Base-by-base conservation (phyloP, 2,113 vertebrate genomes). In the Arenaria interpres region DNA sequence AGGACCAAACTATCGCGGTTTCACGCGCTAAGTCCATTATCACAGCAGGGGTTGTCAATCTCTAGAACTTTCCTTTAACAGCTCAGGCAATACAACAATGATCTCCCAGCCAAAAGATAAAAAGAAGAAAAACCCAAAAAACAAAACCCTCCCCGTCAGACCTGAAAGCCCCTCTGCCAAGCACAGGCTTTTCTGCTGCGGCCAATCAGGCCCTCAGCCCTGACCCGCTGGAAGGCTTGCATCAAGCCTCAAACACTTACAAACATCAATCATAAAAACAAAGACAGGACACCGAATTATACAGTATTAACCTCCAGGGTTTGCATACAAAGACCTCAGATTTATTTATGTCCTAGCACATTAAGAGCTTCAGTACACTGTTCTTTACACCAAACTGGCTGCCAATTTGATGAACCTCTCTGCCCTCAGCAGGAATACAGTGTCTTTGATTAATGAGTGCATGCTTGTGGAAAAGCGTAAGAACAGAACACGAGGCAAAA, bases 281-380 rank as follows among this genome's bases (percentile, higher is more conserved):
- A 98, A 99, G 98, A 99, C 98, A 98, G 98, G 98, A 98, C 98
- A 98, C 81, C 98, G 98, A 99, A 99, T 99, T 99, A 99, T 99
- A 98, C 99, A 99, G 98, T 97, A 99, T 99, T 99, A 99, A 99
- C 99, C 99, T 99, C 99, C 98, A 99, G 98, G 98, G 98, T 99
- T 98, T 99, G 99, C 99, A 99, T 99, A 99, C 98, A 98, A 98
- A 99, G 99, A 98, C 98, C 97, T 98, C 94, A 98, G 98, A 98
- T 99, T 99, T 99, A 99, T 99, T 99, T 99, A 98, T 99, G 98
- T 98, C 98, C 95, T 95, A 98, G 96, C 92, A 97, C 96, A 63
- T 98, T 98, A 98, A 98, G 98, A 99, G 98, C 98, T 97, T 98
- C 98, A 97, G 97, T 93, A 98, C 98, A 97, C 97, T 64, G 97